Conservation (phyloP, 35 echinoderm and acorn worm genomes). For the Heliocidaris erythrogramma region DNA sequence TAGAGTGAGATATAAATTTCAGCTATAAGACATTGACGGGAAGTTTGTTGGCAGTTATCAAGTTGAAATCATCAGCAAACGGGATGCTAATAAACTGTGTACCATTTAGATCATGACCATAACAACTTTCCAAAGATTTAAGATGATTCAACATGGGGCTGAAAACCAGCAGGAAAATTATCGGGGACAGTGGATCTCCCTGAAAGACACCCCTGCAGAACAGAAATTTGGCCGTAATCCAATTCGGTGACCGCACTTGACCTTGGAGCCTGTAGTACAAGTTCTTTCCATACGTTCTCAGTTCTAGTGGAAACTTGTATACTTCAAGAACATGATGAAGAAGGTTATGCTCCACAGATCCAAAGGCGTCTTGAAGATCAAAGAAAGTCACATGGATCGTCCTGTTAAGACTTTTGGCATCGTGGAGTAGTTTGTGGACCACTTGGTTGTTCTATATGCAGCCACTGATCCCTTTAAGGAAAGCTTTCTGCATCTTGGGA, state of each 20-base stretch:
- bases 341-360: too few species aligned
- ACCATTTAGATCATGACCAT: conserved; percentile 53
- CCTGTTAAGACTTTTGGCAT: too few species aligned
- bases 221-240: conserved; percentile 35
- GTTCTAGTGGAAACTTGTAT: too few species aligned
- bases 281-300: too few species aligned
- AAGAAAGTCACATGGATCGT: too few species aligned
- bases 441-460: too few species aligned
- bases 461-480: too few species aligned
- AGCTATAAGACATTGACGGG: conserved; percentile 22
- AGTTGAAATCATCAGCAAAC: conserved; percentile 68
- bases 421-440: too few species aligned
- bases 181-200: conserved; percentile 59
- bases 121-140: conserved; percentile 14
- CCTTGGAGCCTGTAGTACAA: not conserved
- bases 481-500: too few species aligned
- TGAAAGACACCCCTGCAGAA: conserved; percentile 65
- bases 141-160: conserved; percentile 58
- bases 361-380: too few species aligned
- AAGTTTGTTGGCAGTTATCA: conserved; percentile 51
- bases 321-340: too few species aligned
- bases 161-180: conserved; percentile 53
- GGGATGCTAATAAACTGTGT: conserved; percentile 52
- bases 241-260: conserved; percentile 30
- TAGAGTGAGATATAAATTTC: not conserved